Percentiles rank a stretch among this genome's conserved stretches.
Evolutionary conservation across 2,113 vertebrate species (phyloP).

Genomic region (Bucco capensis): DNA sequence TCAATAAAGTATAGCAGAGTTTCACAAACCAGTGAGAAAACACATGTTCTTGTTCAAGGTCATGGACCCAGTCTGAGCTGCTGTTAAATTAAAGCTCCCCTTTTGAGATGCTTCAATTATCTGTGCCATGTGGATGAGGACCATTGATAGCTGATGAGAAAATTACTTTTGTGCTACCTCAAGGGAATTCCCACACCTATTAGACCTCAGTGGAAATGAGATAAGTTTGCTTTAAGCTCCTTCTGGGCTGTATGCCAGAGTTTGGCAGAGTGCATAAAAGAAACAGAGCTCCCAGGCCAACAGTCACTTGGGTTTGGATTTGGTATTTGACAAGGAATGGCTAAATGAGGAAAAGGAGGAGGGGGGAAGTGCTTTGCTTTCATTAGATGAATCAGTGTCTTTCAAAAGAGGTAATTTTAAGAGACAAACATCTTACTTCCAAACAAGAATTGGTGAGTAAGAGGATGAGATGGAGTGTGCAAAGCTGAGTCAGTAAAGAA

Average conservation of each 20-base stretch:
- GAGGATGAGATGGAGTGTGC: not conserved
- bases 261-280: conserved; percentile 24
- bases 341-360: not conserved
- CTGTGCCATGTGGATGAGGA: conserved; percentile 13
- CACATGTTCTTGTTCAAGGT: conserved; percentile 20
- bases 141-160: conserved; percentile 59
- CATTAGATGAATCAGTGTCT: conserved; percentile 19
- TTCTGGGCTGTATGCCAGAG: conserved; percentile 41
- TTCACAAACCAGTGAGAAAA: not conserved
- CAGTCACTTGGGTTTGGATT: conserved; percentile 23
- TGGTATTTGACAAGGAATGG: conserved; percentile 39
- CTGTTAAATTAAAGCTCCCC: conserved; percentile 20
- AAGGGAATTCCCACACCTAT: conserved; percentile 39
- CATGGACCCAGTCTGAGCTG: not conserved
- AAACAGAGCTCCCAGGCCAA: conserved; percentile 42
- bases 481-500: not conserved
- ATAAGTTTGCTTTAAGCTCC: conserved; percentile 59
- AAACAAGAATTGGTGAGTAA: not conserved
- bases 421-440: conserved; percentile 5
- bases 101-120: conserved; percentile 27
- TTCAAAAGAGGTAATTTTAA: conserved; percentile 9
- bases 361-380: not conserved
- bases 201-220: conserved; percentile 46
- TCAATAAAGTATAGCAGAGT: not conserved
- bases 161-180: conserved; percentile 46